Evolutionary conservation across 2,797 vertebrate genomes (phyloP).

Genomic region (Rhabdophis nuchalis): DNA sequence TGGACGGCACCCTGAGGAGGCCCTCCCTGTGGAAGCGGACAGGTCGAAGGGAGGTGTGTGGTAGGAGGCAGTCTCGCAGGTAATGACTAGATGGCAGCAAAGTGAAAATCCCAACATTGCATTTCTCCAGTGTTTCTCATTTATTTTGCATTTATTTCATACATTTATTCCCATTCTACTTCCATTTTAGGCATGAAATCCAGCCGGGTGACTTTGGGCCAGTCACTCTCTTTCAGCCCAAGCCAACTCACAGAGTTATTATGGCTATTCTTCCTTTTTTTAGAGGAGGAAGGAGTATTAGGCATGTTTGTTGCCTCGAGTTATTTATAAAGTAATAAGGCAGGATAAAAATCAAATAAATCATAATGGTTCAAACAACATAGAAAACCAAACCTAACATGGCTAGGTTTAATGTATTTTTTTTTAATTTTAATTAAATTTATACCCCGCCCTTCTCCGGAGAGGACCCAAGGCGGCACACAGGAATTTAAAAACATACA

Average conservation of each 20-base stretch:
- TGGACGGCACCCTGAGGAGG: no score
- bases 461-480: no score
- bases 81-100: not conserved
- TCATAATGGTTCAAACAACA: not conserved
- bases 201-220: not conserved
- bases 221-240: not conserved
- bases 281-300: not conserved
- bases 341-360: not conserved
- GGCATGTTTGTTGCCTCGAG: not conserved
- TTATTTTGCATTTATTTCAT: not conserved
- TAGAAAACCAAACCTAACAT: not conserved
- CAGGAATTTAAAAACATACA: no score
- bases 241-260: not conserved
- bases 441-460: no score
- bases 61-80: no score
- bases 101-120: not conserved
- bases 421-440: no score
- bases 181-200: not conserved
- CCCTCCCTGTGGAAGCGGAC: no score
- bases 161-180: not conserved
- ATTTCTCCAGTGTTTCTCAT: not conserved
- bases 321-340: not conserved
- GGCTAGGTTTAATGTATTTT: not conserved
- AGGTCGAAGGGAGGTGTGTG: no score
- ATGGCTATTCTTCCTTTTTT: not conserved